These are phyloP conservation scores for Macropodus opercularis DNA, from an alignment of 2,797 vertebrate genomes.

Conservation along the genomic window DNA sequence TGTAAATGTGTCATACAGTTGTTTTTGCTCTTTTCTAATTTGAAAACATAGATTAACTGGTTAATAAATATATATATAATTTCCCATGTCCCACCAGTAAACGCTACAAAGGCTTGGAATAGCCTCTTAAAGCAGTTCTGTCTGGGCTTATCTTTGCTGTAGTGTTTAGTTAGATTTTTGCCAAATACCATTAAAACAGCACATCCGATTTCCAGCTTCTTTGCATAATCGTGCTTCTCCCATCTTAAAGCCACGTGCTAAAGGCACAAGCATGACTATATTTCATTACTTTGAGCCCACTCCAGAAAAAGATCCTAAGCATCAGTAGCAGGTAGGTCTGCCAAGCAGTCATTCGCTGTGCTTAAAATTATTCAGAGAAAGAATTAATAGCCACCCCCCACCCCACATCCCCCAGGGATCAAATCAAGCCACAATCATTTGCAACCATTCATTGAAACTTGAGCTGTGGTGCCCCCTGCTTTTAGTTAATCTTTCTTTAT, in stretches of 20 bases:
- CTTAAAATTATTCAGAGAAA: slow-evolving; percentile 22
- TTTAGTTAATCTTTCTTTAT: slow-evolving; percentile 1
- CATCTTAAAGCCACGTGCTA: neutral
- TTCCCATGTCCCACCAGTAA: no score
- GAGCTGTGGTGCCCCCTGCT: slow-evolving; percentile 3
- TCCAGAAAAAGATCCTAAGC: slow-evolving; percentile 9
- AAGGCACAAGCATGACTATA: slow-evolving; percentile 5
- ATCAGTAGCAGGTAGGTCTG: slow-evolving; percentile 13
- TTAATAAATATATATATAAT: no score
- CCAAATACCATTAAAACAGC: neutral
- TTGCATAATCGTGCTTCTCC: slow-evolving; percentile 5
- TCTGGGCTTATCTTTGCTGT: neutral
- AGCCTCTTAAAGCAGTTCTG: neutral
- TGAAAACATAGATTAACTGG: neutral
- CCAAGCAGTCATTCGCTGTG: slow-evolving; percentile 10
- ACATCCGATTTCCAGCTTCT: neutral
- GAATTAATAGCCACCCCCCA: slow-evolving; percentile 21
- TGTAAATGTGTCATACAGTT: no score
- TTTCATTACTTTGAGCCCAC: neutral
- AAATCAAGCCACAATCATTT: slow-evolving; percentile 21
- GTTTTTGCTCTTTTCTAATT: neutral
- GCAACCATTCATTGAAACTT: slow-evolving; percentile 17
- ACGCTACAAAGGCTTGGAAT: no score
- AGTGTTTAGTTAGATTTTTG: neutral
- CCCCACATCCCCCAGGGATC: neutral